phyloP scores from a whole-genome alignment of 2,113 vertebrate genomes.

The Mustelus asterias region DNA sequence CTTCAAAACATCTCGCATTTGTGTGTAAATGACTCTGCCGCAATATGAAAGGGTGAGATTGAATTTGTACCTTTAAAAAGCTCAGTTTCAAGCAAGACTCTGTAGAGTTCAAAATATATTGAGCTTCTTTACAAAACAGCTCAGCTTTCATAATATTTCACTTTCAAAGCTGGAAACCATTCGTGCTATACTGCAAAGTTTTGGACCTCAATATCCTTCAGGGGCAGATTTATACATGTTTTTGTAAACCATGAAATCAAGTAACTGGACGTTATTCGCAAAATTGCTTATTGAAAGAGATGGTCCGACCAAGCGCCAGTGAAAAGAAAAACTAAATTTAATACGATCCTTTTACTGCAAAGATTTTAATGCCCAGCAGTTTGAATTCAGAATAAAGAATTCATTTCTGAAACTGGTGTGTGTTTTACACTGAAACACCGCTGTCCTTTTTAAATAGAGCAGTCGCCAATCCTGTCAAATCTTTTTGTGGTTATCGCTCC shows the following conservation, averaged over 20 bases:
- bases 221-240: not conserved
- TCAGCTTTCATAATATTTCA: not conserved
- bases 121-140: not conserved
- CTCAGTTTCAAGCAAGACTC: not conserved
- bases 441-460: not conserved
- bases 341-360: not conserved
- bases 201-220: not conserved
- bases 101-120: not conserved
- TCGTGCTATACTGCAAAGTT: not conserved
- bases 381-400: not conserved
- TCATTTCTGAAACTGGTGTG: not conserved
- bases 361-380: not conserved
- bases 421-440: not conserved
- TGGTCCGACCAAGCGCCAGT: too few relatives aligned
- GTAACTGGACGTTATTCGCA: not conserved
- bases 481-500: conserved; percentile 58
- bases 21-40: not conserved
- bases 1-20: not conserved
- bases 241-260: not conserved
- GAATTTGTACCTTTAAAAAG: not conserved
- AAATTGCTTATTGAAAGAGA: not conserved
- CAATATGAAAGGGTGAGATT: not conserved
- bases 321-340: not conserved
- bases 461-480: conserved; percentile 37
- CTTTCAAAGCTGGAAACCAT: not conserved